These are phyloP conservation scores for Nemotelus nigrinus DNA, from an alignment of 2,888 invertebrate species.

Conservation along the genomic window DNA sequence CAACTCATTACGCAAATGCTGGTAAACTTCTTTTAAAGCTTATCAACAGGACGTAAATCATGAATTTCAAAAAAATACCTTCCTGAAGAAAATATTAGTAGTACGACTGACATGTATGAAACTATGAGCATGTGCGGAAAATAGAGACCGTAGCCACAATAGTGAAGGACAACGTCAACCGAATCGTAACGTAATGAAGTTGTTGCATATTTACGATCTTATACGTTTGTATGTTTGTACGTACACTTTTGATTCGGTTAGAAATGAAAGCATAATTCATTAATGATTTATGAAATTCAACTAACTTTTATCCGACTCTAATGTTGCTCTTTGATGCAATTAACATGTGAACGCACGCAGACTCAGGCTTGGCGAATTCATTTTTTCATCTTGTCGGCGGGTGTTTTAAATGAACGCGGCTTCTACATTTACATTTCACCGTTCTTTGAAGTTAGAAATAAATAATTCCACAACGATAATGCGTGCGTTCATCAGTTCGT, in stretches of 20 bases:
- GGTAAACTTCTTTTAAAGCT: constrained; percentile 10
- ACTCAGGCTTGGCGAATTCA: not conserved
- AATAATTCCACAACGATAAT: too few species aligned
- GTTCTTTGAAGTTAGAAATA: not conserved
- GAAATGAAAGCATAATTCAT: constrained; percentile 58
- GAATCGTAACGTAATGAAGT: constrained; percentile 27
- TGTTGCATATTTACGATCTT: not conserved
- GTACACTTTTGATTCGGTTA: constrained; percentile 9
- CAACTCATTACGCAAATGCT: not conserved
- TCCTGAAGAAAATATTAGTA: constrained; percentile 6
- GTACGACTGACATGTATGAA: not conserved
- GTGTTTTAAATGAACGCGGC: not conserved
- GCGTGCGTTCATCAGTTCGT: too few species aligned
- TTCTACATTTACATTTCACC: not conserved
- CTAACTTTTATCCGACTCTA: not conserved
- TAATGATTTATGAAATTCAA: constrained; percentile 58
- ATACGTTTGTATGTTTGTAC: too few species aligned
- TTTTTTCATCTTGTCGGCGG: too few species aligned
- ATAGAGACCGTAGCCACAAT: constrained; percentile 9
- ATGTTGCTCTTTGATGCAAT: constrained; percentile 2
- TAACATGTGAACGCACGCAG: constrained; percentile 33
- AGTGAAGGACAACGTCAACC: constrained; percentile 11
- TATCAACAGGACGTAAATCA: constrained; percentile 28
- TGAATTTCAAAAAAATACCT: constrained; percentile 17
- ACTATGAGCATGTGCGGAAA: not conserved